Conservation (phyloP, 2,888 invertebrate species). For the Alitta virens region DNA sequence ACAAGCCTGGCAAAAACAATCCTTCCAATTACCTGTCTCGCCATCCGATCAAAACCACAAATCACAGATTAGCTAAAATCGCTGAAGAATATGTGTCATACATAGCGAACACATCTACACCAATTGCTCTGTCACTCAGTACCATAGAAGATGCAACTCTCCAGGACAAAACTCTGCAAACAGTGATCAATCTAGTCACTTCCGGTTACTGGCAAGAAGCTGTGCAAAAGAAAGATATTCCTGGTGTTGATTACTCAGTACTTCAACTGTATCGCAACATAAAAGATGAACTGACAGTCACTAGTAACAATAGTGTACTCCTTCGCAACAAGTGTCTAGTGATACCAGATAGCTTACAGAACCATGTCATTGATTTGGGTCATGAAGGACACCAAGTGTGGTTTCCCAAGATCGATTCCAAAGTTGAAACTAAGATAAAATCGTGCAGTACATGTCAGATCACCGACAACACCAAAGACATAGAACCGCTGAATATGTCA, state of each 20-base stretch:
- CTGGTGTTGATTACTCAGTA: neutral
- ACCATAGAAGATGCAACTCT: too few relatives aligned
- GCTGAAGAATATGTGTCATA: too few relatives aligned
- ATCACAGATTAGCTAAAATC: too few relatives aligned
- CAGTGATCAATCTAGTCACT: too few relatives aligned
- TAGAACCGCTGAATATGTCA: neutral
- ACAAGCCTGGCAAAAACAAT: too few relatives aligned
- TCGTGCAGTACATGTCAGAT: conserved; percentile 19
- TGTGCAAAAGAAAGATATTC: too few relatives aligned
- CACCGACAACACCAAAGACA: neutral
- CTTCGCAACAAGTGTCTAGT: neutral
- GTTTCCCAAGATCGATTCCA: conserved; percentile 26
- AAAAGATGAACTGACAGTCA: neutral
- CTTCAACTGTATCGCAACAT: neutral
- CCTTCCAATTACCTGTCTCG: too few relatives aligned
- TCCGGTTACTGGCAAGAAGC: too few relatives aligned
- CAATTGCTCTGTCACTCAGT: too few relatives aligned
- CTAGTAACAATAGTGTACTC: neutral
- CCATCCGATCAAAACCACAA: too few relatives aligned
- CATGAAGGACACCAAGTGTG: conserved; percentile 33
- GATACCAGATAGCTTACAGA: conserved; percentile 18
- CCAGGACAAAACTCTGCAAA: too few relatives aligned
- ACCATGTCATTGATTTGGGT: conserved; percentile 25
- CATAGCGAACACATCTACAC: neutral
- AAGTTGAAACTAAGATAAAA: conserved; percentile 13